Evolutionary conservation across 2,888 invertebrate genomes (phyloP), one percentile per base, ranked within the genome.

Genomic region (Microchrysa polita): DNA sequence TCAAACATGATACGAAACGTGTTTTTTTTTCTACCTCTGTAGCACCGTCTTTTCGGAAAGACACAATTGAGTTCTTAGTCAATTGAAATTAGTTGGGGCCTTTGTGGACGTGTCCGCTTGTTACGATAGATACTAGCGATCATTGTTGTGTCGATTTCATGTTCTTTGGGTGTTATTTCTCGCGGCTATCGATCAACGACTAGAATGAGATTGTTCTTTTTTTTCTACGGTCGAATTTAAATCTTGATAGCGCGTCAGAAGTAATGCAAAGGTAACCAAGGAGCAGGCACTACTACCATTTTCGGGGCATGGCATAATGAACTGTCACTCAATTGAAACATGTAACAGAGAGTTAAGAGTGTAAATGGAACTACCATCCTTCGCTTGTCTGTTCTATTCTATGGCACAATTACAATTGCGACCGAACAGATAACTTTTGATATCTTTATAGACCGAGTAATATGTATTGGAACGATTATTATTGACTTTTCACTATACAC

Each of bases 311-410:
- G 55, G 10, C 53, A 23, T 67, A 67, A 67, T 67, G 67, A 67
- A 67, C 67, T 67, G 67, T 67, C 67, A 67, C 34, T 67, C 67
- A 67, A n/a, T 27, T 44, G 44, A n/a, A 16, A 52, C 22, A 48
- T 14, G 18, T 65, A 65, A 48, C 65, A 48, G 60, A 60, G 22
- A 65, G 48, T 48, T 65, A 20, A 48, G 48, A 27, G n/a, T n/a
- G n/a, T n/a, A n/a, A 60, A 27, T 60, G 7, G 60, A 14, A 14
- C 22, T 20, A 20, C 48, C 27, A 34, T 34, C 27, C 27, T 34
- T 55, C 10, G 18, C 9, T 55, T 48, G 16, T 48, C 48, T 10
- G 14, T n/a, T n/a, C 48, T n/a, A 4, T n/a, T n/a, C 48, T n/a
- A n/a, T n/a, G 10, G 2, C 48, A 48, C 12, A 12, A 7, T 48